Evolutionary conservation across 2,888 invertebrate species (phyloP).

Genomic region (Lumbricus terrestris): DNA sequence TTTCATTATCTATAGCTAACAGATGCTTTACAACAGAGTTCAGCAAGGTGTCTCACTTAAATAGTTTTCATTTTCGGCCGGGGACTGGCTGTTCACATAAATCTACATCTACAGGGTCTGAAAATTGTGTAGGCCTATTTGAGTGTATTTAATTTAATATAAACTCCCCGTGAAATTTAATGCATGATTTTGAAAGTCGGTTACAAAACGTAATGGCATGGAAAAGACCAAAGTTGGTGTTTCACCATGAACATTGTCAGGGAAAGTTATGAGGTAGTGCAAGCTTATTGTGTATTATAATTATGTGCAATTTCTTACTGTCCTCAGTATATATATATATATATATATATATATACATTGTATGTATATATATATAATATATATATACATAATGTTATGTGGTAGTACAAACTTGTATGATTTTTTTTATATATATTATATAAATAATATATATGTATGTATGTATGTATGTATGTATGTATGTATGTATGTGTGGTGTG

Average conservation of each 20-base stretch:
- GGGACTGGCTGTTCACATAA: background rate
- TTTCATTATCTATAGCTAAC: background rate
- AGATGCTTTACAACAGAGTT: background rate
- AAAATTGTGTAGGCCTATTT: background rate
- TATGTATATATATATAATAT: background rate
- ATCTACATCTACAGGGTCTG: background rate
- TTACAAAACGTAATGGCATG: background rate
- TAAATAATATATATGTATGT: background rate
- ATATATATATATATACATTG: too few relatives aligned
- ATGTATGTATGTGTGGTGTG: too few relatives aligned
- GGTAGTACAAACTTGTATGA: too few relatives aligned
- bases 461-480: too few relatives aligned
- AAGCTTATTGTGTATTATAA: too few relatives aligned
- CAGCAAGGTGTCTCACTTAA: background rate
- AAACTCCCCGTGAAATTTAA: background rate
- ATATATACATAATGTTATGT: too few relatives aligned
- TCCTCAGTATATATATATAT: too few relatives aligned
- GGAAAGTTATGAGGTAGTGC: too few relatives aligned
- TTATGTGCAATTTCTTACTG: too few relatives aligned
- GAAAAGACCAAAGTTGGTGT: too few relatives aligned
- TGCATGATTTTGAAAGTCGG: background rate
- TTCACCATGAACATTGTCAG: too few relatives aligned
- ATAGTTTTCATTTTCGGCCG: background rate
- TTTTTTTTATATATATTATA: too few relatives aligned
- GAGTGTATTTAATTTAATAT: background rate